phyloP scores from a whole-genome alignment of 2,797 vertebrate genomes.

The Zenarchopterus dispar region DNA sequence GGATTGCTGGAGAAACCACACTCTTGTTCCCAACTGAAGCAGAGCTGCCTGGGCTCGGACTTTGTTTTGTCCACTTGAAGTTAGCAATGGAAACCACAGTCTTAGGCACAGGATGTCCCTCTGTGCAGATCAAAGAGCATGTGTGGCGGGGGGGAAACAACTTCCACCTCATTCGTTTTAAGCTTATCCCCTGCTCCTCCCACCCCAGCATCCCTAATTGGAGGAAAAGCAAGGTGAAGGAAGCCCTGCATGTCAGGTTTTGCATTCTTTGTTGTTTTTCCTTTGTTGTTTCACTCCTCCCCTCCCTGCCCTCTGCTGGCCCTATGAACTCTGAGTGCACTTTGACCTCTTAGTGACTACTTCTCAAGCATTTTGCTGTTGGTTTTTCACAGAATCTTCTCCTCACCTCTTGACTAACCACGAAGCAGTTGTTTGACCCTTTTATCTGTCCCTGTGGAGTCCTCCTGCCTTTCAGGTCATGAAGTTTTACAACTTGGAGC shows the following conservation, averaged over 20 bases:
- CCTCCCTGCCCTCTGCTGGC: conserved; percentile 51
- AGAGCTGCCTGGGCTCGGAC: conserved; percentile 18
- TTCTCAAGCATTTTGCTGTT: conserved; percentile 68
- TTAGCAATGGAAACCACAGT: conserved; percentile 30
- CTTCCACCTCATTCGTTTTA: conserved; percentile 56
- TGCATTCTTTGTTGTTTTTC: conserved; percentile 69
- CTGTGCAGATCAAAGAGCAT: conserved; percentile 62
- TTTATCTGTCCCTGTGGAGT: conserved; percentile 32
- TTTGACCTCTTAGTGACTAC: conserved; percentile 75
- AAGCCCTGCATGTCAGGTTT: conserved; percentile 59
- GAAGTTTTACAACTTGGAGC: conserved; percentile 62
- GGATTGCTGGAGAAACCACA: conserved; percentile 48
- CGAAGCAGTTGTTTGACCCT: conserved; percentile 62
- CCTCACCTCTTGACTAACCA: conserved; percentile 56
- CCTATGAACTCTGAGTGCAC: conserved; percentile 80
- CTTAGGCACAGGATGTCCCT: conserved; percentile 42
- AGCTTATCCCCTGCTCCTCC: conserved; percentile 54
- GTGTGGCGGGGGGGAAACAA: conserved; percentile 30
- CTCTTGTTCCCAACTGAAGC: conserved; percentile 32
- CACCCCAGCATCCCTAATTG: conserved; percentile 55
- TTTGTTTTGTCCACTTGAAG: conserved; percentile 44
- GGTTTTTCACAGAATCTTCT: conserved; percentile 48
- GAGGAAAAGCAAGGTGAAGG: conserved; percentile 55
- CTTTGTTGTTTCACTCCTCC: conserved; percentile 65
- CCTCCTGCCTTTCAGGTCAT: conserved; percentile 59